A percentile compares a stretch with the other conserved stretches of the same genome.
Conservation (phyloP, 2,113 vertebrate species). For the Anser cygnoides region DNA sequence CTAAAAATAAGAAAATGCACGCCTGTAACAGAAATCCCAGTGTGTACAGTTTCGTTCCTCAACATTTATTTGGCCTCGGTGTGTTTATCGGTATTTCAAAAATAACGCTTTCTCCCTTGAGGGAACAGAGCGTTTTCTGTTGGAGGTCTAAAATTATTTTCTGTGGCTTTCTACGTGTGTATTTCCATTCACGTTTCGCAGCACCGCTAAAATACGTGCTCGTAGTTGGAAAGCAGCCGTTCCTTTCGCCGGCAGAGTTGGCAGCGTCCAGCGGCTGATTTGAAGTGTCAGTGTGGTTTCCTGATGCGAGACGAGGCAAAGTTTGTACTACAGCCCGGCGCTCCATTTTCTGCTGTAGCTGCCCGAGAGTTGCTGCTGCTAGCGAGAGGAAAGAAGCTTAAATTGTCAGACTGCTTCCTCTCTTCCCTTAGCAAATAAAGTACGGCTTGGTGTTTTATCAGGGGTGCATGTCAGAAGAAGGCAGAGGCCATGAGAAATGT, state of each 20-base stretch:
- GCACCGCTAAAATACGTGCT: neutral
- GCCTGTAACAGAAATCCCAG: fast-evolving
- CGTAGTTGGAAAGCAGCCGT: neutral
- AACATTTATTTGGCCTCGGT: fast-evolving
- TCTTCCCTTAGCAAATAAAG: neutral
- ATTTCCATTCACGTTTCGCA: fast-evolving
- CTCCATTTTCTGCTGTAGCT: neutral
- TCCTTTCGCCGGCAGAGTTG: neutral
- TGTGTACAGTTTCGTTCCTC: neutral
- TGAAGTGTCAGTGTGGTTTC: neutral
- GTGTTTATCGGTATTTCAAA: neutral
- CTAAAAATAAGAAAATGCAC: too few relatives aligned
- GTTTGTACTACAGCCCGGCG: neutral
- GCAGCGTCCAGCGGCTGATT: conserved; percentile 17
- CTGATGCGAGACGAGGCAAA: neutral
- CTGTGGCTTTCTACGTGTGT: fast-evolving
- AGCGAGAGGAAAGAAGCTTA: neutral
- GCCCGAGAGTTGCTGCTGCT: neutral
- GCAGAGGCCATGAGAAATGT: neutral
- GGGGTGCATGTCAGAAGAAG: neutral
- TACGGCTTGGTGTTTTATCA: neutral
- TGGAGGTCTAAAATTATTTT: neutral
- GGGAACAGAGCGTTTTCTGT: neutral
- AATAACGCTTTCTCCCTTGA: neutral
- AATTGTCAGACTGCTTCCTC: neutral